These are phyloP conservation scores for Amblyornis subalaris DNA, from an alignment of 2,113 vertebrate genomes.

Conservation along the genomic window DNA sequence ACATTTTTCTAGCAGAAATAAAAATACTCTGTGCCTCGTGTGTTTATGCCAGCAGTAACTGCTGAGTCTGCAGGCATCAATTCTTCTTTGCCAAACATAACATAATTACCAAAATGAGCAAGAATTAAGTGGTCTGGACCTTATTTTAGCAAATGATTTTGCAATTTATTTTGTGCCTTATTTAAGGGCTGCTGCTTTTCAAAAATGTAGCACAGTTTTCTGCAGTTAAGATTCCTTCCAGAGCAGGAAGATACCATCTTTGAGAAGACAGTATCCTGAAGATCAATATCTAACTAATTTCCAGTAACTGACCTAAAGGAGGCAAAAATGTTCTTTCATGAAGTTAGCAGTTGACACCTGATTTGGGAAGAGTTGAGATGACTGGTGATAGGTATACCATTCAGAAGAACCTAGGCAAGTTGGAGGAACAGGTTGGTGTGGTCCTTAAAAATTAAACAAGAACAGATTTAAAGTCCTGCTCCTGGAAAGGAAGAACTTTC, in stretches of 20 bases:
- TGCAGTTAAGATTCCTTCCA: neutral
- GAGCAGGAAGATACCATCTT: neutral
- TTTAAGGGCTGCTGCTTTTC: neutral
- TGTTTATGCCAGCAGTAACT: neutral
- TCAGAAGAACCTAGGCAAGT: neutral
- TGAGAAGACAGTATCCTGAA: neutral
- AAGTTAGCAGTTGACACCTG: neutral
- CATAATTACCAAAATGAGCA: neutral
- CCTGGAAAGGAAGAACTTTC: neutral
- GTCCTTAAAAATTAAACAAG: neutral
- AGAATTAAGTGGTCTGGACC: neutral
- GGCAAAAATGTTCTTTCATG: neutral
- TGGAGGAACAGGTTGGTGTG: neutral
- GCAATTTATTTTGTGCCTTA: neutral
- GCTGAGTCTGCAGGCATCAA: slow-evolving; percentile 1
- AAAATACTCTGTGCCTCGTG: neutral
- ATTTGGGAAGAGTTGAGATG: neutral
- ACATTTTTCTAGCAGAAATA: neutral
- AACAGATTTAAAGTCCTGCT: neutral
- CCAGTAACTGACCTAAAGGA: neutral
- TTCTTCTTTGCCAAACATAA: neutral
- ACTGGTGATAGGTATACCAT: neutral
- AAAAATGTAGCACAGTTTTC: neutral
- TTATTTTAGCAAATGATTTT: neutral
- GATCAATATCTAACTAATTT: neutral